phyloP scores from a whole-genome alignment of 1,140 invertebrate species.

The Neodiprion fabricii region DNA sequence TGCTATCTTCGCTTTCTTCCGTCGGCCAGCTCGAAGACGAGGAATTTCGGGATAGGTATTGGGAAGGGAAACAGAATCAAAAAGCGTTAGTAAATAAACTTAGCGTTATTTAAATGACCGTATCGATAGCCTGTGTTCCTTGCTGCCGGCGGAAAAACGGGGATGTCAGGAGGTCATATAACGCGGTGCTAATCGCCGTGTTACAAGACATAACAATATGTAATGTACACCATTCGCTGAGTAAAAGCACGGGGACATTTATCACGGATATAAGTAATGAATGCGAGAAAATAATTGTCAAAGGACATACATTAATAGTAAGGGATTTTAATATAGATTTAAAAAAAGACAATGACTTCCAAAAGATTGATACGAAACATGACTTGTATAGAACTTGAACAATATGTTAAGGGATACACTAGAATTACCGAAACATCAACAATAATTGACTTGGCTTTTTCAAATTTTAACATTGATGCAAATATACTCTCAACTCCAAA shows the following conservation, averaged over 20 bases:
- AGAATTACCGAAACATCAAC: constrained; percentile 23
- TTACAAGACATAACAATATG: constrained; percentile 11
- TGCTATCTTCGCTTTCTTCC: no score
- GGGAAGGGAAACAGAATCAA: no score
- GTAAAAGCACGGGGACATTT: constrained; percentile 9
- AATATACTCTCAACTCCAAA: constrained; percentile 16
- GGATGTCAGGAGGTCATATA: no score
- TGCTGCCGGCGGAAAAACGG: no score
- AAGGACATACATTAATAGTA: constrained; percentile 11
- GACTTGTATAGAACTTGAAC: constrained; percentile 14
- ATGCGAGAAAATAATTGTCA: constrained; percentile 2
- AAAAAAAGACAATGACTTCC: constrained; percentile 9
- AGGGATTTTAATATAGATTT: constrained; percentile 24
- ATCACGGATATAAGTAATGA: constrained; percentile 8
- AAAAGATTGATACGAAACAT: constrained; percentile 17
- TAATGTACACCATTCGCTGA: constrained; percentile 20
- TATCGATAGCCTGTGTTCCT: no score
- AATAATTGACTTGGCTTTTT: constrained; percentile 21
- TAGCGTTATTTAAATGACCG: no score
- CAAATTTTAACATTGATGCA: constrained; percentile 18
- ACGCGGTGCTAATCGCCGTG: not conserved
- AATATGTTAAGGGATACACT: constrained; percentile 15
- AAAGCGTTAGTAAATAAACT: no score
- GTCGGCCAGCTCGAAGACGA: no score
- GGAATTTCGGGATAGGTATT: no score